These are phyloP conservation scores for Clanis bilineata DNA, from an alignment of 2,888 invertebrate species.

Conservation along the genomic window DNA sequence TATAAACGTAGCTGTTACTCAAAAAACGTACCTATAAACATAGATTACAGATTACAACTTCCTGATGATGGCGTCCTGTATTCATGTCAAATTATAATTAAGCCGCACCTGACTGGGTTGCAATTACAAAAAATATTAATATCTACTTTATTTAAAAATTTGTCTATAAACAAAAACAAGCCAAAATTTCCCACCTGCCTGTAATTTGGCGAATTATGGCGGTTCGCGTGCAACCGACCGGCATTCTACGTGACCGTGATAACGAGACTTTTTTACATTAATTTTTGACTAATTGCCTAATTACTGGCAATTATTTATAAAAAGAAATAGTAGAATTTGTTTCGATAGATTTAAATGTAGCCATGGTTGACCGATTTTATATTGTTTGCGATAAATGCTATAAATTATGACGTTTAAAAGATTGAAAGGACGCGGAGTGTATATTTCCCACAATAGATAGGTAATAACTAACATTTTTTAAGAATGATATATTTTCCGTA, in stretches of 20 bases:
- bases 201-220: conserved; percentile 24
- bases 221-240: conserved; percentile 26
- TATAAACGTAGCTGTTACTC: too few relatives aligned
- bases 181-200: conserved; percentile 28
- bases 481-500: too few relatives aligned
- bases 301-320: conserved; percentile 9
- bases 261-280: conserved; percentile 2
- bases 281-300: conserved; percentile 9
- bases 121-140: background rate
- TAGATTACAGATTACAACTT: too few relatives aligned
- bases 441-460: background rate
- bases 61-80: too few relatives aligned
- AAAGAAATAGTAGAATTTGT: conserved; percentile 2
- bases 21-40: too few relatives aligned
- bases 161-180: conserved; percentile 20
- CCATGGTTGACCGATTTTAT: background rate
- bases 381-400: background rate
- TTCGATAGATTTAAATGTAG: background rate
- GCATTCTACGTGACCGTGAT: conserved; percentile 18
- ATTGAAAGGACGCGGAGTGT: background rate
- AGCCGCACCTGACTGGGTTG: background rate
- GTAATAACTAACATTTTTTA: too few relatives aligned
- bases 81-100: background rate
- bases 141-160: conserved; percentile 22
- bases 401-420: background rate